Conservation (phyloP, 2,888 invertebrate genomes). For the Caenorhabditis parvicauda region DNA sequence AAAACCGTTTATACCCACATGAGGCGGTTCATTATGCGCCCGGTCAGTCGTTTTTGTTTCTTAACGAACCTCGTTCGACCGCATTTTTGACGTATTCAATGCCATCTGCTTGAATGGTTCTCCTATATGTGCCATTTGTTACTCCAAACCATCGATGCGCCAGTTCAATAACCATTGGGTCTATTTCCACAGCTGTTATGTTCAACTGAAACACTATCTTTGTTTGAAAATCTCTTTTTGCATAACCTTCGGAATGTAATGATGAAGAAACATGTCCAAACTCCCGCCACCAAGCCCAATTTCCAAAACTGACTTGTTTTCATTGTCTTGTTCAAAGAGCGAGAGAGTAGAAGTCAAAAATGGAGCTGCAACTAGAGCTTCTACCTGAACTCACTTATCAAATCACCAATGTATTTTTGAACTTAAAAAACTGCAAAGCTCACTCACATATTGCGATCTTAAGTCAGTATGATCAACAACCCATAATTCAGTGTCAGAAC, state of each 20-base stretch:
- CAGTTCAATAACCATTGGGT: conserved; percentile 41
- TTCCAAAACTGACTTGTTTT: conserved; percentile 23
- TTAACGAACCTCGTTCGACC: conserved; percentile 23
- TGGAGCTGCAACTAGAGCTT: no score
- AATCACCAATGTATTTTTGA: conserved; percentile 24
- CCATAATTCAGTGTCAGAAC: conserved; percentile 37
- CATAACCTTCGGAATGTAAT: conserved; percentile 34
- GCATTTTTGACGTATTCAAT: conserved; percentile 37
- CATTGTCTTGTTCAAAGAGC: conserved; percentile 17
- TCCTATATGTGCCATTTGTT: conserved; percentile 26
- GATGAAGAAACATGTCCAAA: conserved; percentile 53
- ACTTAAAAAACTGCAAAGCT: neutral
- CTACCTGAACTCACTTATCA: no score
- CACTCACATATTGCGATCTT: conserved; percentile 34
- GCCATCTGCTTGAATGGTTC: conserved; percentile 45
- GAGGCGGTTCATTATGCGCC: neutral
- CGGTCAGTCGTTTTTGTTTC: neutral
- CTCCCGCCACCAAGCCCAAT: conserved; percentile 56
- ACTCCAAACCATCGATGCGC: conserved; percentile 55
- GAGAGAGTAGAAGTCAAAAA: conserved; percentile 28
- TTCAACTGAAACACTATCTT: conserved; percentile 32
- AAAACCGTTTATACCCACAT: no score
- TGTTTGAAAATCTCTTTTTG: neutral
- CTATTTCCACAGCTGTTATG: conserved; percentile 52
- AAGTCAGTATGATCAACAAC: conserved; percentile 27